These are phyloP conservation scores for Nineta flava DNA, from an alignment of 2,888 invertebrate genomes.

Conservation along the genomic window DNA sequence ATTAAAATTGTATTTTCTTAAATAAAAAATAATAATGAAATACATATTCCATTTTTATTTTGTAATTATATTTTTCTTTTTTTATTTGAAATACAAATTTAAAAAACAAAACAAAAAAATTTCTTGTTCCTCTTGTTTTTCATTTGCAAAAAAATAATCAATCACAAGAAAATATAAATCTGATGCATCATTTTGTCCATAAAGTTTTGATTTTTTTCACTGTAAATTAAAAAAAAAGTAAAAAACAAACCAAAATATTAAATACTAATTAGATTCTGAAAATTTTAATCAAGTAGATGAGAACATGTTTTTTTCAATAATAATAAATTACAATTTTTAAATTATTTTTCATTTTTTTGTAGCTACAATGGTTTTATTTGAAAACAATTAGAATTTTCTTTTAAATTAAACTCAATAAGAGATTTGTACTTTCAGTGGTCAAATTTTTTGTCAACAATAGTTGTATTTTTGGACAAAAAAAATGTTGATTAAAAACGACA, in stretches of 20 bases:
- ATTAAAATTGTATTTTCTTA: too few species aligned
- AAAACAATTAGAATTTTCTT: neutral
- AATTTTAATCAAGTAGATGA: neutral
- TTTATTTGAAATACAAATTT: too few species aligned
- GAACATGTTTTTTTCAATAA: neutral
- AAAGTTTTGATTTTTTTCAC: too few species aligned
- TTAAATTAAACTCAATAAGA: neutral
- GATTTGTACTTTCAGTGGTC: slow-evolving; percentile 7
- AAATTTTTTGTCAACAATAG: neutral
- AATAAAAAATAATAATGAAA: too few species aligned
- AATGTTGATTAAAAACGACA: neutral
- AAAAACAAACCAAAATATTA: neutral
- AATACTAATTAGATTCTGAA: neutral
- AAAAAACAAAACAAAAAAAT: too few species aligned
- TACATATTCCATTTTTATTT: too few species aligned
- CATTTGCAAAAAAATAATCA: too few species aligned
- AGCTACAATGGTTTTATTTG: neutral
- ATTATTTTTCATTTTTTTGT: neutral
- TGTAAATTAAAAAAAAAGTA: neutral
- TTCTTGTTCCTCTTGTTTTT: too few species aligned
- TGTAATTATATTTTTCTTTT: too few species aligned
- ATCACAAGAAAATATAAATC: too few species aligned
- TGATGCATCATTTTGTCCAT: too few species aligned
- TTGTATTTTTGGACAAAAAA: neutral
- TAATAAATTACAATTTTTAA: neutral